phyloP scores from a whole-genome alignment of 2,113 vertebrate species.

The Pogona vitticeps region DNA sequence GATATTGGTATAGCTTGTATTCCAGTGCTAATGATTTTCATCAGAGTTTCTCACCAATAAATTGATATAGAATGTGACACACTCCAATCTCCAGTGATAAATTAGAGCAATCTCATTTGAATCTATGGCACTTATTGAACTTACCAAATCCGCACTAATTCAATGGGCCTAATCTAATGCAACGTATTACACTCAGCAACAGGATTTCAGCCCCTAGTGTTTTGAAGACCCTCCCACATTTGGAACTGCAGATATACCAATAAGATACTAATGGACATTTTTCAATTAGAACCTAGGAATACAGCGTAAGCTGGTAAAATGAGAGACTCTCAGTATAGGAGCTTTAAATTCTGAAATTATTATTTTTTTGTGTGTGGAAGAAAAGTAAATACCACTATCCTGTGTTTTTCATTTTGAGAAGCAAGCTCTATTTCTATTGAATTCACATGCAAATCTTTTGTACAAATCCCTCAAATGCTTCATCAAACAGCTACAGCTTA shows the following conservation, averaged over 20 bases:
- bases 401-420: slow-evolving; percentile 3
- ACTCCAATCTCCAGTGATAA: too few species aligned
- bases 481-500: slow-evolving; percentile 39
- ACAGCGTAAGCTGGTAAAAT: slow-evolving; percentile 1
- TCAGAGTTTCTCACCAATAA: too few species aligned
- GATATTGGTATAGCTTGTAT: too few species aligned
- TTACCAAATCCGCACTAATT: too few species aligned
- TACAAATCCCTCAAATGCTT: slow-evolving; percentile 40
- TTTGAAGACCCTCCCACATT: neutral
- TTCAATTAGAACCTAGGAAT: neutral
- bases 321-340: neutral
- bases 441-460: slow-evolving; percentile 45
- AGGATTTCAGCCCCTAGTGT: too few species aligned
- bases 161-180: too few species aligned
- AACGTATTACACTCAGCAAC: too few species aligned
- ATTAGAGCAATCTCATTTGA: too few species aligned
- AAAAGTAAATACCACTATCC: slow-evolving; percentile 41
- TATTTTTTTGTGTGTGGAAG: slow-evolving; percentile 19
- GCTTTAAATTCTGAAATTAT: slow-evolving; percentile 7
- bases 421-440: slow-evolving; percentile 40
- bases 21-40: too few species aligned
- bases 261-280: neutral
- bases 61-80: too few species aligned
- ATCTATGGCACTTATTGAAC: too few species aligned
- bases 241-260: neutral